Evolutionary conservation across 2,113 vertebrate genomes (phyloP), one percentile per base, ranked within the genome.

Genomic region (Paratilapia polleni): DNA sequence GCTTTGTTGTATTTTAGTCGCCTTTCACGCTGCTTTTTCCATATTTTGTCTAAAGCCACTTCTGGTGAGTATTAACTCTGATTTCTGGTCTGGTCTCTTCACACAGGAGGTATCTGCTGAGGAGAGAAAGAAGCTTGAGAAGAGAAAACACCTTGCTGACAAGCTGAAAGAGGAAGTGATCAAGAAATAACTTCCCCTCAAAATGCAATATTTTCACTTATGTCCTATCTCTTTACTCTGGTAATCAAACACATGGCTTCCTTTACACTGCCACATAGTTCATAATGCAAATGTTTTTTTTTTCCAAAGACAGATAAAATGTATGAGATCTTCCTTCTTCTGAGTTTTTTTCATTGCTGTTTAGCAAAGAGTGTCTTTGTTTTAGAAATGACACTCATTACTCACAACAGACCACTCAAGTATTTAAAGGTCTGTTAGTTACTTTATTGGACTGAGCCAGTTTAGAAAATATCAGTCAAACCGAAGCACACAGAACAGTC

Each of bases 131-230:
- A 97, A 94, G 68, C 90, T 99, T 22, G 95, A 98, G 95, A 99
- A 98, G 93, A 97, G 98, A 89, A 98, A 97, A 92, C 95, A 98
- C 86, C 95, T 99, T 66, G 98, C 98, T 15, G 98, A 99, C 88
- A 99, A 98, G 87, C 97, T 99, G 41, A 99, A 98, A 94, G 98
- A 99, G 91, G 98, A 99, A 95, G 98, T 99, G 10, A 98, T 99
- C 89, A 98, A 97, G 86, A 99, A 98, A 92, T 98, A 93, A 89
- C 47, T 10, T 61, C 10, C 15, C n/a, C 9, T 70, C 28, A 13
- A 9, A 31, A 68, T 78, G 83, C 81, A 91, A 68, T 77, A 82
- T 31, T 79, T 41, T 43, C 24, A 5, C 66, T 14, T 26, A 28
- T 74, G n/a, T 54, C 26, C 15, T 54, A 2, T 63, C 74, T 60